phyloP scores from a whole-genome alignment of 2,888 invertebrate species.

The Lepidocyrtoides sp. region DNA sequence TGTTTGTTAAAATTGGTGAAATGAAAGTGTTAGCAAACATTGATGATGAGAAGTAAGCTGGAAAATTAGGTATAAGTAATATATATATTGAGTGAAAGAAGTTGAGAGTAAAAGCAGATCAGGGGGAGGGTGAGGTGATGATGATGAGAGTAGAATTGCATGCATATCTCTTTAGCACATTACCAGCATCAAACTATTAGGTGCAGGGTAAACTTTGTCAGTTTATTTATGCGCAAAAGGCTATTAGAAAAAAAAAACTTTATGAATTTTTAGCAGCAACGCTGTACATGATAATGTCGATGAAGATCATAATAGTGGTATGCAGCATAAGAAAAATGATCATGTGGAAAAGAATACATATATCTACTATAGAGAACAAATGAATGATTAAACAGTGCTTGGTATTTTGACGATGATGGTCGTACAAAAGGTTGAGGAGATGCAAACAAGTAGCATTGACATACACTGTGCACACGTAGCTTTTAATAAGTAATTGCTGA shows the following conservation, averaged over 20 bases:
- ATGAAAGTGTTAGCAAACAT: slow-evolving; percentile 64
- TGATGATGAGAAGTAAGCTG: not conserved
- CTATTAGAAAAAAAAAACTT: not conserved
- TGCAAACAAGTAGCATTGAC: slow-evolving; percentile 59
- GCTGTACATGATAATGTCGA: not conserved
- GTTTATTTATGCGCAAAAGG: slow-evolving; percentile 6
- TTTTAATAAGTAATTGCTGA: slow-evolving; percentile 65
- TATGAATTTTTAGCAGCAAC: slow-evolving; percentile 21
- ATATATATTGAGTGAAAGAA: slow-evolving; percentile 4
- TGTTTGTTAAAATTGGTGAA: slow-evolving; percentile 57
- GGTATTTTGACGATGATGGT: slow-evolving; percentile 17
- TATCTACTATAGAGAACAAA: not conserved
- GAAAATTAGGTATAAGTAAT: not conserved
- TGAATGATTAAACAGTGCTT: slow-evolving; percentile 66
- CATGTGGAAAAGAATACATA: not conserved
- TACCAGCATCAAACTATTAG: not conserved
- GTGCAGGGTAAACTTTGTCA: slow-evolving; percentile 21
- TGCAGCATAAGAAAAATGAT: slow-evolving; percentile 2
- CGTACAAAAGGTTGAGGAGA: slow-evolving; percentile 5
- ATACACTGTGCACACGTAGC: not conserved
- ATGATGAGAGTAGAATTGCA: slow-evolving; percentile 25
- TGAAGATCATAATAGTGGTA: slow-evolving; percentile 21
- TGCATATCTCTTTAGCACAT: slow-evolving; percentile 2
- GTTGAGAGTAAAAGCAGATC: slow-evolving; percentile 12
- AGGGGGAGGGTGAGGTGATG: not conserved